Base-by-base conservation (phyloP, 2,888 invertebrate species). In the Amblyteles armatorius region DNA sequence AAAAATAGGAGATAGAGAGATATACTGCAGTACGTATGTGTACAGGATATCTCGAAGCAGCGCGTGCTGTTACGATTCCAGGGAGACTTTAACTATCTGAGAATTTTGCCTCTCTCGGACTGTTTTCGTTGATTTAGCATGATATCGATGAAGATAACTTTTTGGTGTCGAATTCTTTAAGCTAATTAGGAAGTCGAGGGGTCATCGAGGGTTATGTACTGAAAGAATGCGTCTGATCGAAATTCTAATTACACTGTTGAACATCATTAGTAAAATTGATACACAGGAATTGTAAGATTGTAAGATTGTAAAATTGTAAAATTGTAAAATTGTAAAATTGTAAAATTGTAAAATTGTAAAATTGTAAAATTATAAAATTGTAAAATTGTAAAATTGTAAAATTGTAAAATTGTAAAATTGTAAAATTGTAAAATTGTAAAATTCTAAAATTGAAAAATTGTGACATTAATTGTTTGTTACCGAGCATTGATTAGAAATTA, bases 1-100 rank as follows among this genome's bases (percentile, higher is more conserved):
- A 79, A 83, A 78, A 79, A 73, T 78, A 16, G 60, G 40, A 57
- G 48, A 73, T 63, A 36, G 40, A 68, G 48, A 68, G 55, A 26
- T 82, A 63, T 40, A 55, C 52, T 50, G 13, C 13, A 29, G 44
- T 40, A 13, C 13, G 22, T 52, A 3, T 52, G 36, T 40, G 50
- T 22, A 9, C 55, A 55, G 69, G 52, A 69, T 74, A 69, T 68
- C 57, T 69, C 68, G 50, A 40, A 72, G 60, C 16, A 80, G 13
- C 77, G 19, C 69, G 55, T 72, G 67, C 67, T 68, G 40, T 16
- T 68, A 40, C 40, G 50, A 73, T 26, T 52, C 52, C 19, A 33
- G 9, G 2, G 36, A 22, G 16, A n/a, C 9, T 16, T 11, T 13
- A 26, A 29, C 26, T 74, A 5, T 29, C 16, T 16, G 65, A 63